Percentiles rank a stretch among this genome's conserved stretches.
Evolutionary conservation across 2,797 vertebrate species (phyloP).

Genomic region (Lophotriccus pileatus): DNA sequence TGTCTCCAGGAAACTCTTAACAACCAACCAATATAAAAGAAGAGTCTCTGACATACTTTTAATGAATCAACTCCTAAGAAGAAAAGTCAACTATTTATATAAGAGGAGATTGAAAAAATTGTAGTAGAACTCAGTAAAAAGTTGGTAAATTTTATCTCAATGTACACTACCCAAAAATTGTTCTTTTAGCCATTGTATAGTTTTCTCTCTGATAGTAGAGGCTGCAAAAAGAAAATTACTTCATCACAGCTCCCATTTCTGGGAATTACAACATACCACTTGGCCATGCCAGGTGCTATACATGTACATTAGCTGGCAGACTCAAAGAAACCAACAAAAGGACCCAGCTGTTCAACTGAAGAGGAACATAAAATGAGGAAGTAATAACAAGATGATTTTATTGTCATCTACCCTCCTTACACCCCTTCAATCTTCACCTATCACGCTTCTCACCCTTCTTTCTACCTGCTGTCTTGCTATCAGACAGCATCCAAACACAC

Average conservation of each 20-base stretch:
- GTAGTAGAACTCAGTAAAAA: background rate
- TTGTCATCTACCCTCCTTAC: background rate
- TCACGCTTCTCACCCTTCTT: background rate
- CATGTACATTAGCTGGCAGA: background rate
- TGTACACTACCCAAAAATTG: background rate
- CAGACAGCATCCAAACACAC: background rate
- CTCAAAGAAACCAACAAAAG: background rate
- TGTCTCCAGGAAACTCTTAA: background rate
- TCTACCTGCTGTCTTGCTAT: background rate
- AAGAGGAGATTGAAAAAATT: background rate
- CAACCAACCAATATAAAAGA: background rate
- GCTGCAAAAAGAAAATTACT: background rate
- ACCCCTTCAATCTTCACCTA: background rate
- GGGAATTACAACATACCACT: background rate
- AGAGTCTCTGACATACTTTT: background rate
- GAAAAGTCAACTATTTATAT: background rate
- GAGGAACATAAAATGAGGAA: background rate
- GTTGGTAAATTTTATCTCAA: background rate
- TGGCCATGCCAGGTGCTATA: accelerated
- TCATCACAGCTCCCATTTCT: background rate
- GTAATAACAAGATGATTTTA: background rate
- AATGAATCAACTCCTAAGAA: background rate
- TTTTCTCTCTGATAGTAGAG: background rate
- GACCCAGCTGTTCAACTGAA: background rate
- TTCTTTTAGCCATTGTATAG: background rate